Evolutionary conservation across 2,888 invertebrate species (phyloP).

Genomic region (Matsumyia berberina): DNA sequence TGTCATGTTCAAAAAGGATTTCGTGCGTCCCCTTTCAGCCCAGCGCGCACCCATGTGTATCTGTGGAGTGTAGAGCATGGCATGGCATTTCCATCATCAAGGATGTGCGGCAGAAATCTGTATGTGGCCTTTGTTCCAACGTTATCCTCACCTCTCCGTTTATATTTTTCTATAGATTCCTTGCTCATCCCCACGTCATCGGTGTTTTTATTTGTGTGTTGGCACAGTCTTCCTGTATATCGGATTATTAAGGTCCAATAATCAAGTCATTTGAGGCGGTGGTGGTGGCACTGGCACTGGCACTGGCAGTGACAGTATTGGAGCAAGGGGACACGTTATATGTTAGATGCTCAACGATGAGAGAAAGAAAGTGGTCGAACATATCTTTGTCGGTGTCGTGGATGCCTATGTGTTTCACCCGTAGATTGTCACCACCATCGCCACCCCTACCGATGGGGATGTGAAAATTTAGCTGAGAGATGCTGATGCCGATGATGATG

Average conservation of each 20-base stretch:
- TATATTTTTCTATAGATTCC: conserved; percentile 39
- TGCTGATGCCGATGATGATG: conserved; percentile 31
- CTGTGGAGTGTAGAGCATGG: too few species aligned
- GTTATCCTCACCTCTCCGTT: conserved; percentile 38
- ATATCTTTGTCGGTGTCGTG: conserved; percentile 56
- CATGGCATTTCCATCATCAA: conserved; percentile 22
- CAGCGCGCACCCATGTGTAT: neutral
- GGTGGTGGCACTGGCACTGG: neutral
- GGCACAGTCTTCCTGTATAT: conserved; percentile 59
- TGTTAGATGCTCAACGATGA: conserved; percentile 58
- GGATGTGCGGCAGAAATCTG: conserved; percentile 32
- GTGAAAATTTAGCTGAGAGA: conserved; percentile 53
- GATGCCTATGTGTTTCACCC: conserved; percentile 34
- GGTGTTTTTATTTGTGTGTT: conserved; percentile 47
- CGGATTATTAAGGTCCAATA: conserved; percentile 72
- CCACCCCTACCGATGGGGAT: conserved; percentile 28
- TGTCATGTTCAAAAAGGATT: conserved; percentile 30
- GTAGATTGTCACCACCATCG: conserved; percentile 27
- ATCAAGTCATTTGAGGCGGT: conserved; percentile 62
- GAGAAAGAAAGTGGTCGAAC: conserved; percentile 73
- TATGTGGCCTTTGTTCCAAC: conserved; percentile 62
- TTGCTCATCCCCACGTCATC: neutral
- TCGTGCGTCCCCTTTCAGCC: neutral
- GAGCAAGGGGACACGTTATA: neutral
- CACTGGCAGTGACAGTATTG: neutral